Base-by-base conservation (phyloP, 2,888 invertebrate species). In the Agonopterix alstromeriana region DNA sequence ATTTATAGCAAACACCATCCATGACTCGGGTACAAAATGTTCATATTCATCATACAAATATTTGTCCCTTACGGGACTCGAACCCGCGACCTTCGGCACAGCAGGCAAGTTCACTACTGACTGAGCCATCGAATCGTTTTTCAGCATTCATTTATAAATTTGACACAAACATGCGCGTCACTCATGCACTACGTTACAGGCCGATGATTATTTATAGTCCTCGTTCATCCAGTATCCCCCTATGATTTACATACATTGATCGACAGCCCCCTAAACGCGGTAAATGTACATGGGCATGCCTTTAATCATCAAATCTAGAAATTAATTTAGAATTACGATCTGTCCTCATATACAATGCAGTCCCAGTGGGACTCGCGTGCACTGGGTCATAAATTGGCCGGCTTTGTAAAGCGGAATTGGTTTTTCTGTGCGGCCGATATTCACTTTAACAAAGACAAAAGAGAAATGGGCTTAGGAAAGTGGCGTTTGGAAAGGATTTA, bases 371-470 rank as follows among this genome's bases (percentile, higher is more conserved):
- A 58, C 62, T 66, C 58, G 61, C 67, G 63, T 68, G 70, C 67
- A 65, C 60, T 62, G 65, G 62, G 65, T 70, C 77, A 77, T 77
- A 77, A 79, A 81, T 81, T 79, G 80, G 66, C 66, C 55, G 66
- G 73, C 70, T 77, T 82, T 82, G 80, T 82, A 64, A 54, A 61
- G 49, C 64, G 74, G 66, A 77, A 81, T 82, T 81, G 80, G 74
- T 80, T 82, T 78, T 80, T 75, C 72, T 74, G 63, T 56, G 61
- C 71, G 66, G 68, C 68, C 70, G 65, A 68, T 64, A 64, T 65
- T 65, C 63, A 59, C 60, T 56, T 56, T 52, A 54, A 51, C 56
- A 57, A 60, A 63, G n/a, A 38, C n/a, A 38, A n/a, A 61, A 65
- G 57, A 60, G 59, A 61, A 65, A 58, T 60, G 57, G 47, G 57